Evolutionary conservation across 2,888 invertebrate species (phyloP), one percentile per base, ranked within the genome.

Genomic region (Sisyra nigra): DNA sequence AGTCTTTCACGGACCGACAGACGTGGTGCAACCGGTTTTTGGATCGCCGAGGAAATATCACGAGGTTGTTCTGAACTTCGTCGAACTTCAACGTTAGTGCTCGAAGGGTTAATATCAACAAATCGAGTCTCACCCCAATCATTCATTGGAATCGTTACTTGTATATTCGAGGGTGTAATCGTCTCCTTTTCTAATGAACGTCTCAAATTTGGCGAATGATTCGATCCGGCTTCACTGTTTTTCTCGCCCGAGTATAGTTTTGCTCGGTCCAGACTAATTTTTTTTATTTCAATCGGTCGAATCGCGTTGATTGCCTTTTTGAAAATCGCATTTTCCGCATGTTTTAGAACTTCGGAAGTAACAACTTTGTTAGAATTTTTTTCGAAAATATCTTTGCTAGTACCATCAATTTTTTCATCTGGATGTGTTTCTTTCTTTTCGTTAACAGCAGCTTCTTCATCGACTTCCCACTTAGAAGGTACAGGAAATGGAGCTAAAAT

Each of bases 241-340:
- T 41, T 53, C 45, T 62, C 74, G 47, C 71, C 71, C 3, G 71
- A 66, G 55, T 80, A 79, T 19, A 79, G 57, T 55, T 80, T 77
- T 10, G 72, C 67, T n/a, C 79, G 69, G 51, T 80, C 80, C 45
- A 69, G 69, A 49, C 76, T 76, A 41, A 78, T 77, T 58, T 80
- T 81, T 55, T 80, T 81, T 40, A 79, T 79, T 64, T 83, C 83
- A 41, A 80, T 76, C 0, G 82, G 81, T 45, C 80, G 69, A 37
- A 84, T 76, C 0, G 86, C 83, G 54, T 80, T 85, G 35, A 85
- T 82, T 1, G 85, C 85, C 60, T 91, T 87, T 34, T 89, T 84
- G 58, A 91, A 86, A 52, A 92, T 83, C 0, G 85, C 89, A 58
- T 91, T 89, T 65, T 92, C 91, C 2, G 92, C 91, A 50, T 88